Evolutionary conservation across 2,888 invertebrate genomes (phyloP).

Genomic region (Aphodius granarius): DNA sequence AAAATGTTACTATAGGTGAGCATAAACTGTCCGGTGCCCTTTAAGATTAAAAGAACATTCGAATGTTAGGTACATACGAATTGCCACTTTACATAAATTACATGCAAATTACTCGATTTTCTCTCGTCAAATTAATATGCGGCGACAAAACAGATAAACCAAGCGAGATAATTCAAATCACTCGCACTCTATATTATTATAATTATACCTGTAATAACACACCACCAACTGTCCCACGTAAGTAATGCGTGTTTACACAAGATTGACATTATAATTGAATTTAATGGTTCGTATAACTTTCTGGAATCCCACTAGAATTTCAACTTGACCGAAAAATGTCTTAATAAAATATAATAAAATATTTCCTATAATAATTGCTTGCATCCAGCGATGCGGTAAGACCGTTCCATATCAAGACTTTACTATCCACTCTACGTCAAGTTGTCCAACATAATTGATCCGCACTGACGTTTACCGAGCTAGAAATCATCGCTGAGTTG

Average conservation of each 20-base stretch:
- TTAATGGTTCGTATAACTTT: background rate
- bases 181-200: background rate
- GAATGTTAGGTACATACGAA: background rate
- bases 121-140: background rate
- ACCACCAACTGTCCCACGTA: background rate
- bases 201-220: background rate
- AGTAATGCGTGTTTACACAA: background rate
- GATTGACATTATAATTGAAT: background rate
- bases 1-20: too few relatives aligned
- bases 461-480: background rate
- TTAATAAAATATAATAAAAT: too few relatives aligned
- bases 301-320: background rate
- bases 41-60: background rate
- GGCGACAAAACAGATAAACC: background rate
- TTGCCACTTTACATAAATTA: background rate
- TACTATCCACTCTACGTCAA: background rate
- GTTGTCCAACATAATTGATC: background rate
- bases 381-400: background rate
- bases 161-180: background rate
- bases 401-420: background rate
- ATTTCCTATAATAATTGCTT: background rate
- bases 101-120: background rate
- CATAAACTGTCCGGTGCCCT: background rate
- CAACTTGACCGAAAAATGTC: background rate
- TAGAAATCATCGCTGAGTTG: background rate